Percentiles rank a stretch among this genome's conserved stretches.
Evolutionary conservation across 2,888 invertebrate species (phyloP).

Genomic region (Eurytoma adleriae): DNA sequence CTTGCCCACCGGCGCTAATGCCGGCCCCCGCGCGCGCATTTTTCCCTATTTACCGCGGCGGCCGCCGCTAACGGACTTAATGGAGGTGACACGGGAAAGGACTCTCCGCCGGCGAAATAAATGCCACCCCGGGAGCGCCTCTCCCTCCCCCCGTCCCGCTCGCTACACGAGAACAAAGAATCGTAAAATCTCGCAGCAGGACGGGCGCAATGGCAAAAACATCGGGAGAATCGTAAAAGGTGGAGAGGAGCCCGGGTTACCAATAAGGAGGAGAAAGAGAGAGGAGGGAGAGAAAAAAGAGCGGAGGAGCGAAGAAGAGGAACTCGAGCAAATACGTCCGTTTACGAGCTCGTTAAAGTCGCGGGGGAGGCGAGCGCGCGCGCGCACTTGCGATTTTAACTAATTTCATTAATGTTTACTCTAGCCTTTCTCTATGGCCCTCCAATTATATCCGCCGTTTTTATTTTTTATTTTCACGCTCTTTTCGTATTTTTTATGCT

Average conservation of each 20-base stretch:
- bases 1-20: slow-evolving; percentile 27
- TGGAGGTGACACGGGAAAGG: slow-evolving; percentile 53
- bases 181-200: slow-evolving; percentile 54
- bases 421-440: neutral
- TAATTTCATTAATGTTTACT: slow-evolving; percentile 56
- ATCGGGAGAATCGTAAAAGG: slow-evolving; percentile 49
- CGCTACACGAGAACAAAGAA: slow-evolving; percentile 50
- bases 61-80: slow-evolving; percentile 42
- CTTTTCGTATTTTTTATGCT: neutral
- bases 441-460: slow-evolving; percentile 6
- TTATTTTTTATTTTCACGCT: neutral
- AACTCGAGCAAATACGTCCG: slow-evolving; percentile 57
- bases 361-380: slow-evolving; percentile 28
- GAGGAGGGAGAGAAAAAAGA: slow-evolving; percentile 22
- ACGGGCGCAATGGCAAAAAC: slow-evolving; percentile 37
- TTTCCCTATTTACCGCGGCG: slow-evolving; percentile 50
- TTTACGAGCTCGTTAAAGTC: slow-evolving; percentile 57
- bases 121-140: slow-evolving; percentile 11
- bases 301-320: slow-evolving; percentile 23
- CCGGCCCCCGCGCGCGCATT: slow-evolving; percentile 7
- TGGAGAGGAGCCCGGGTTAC: slow-evolving; percentile 14
- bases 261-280: slow-evolving; percentile 36
- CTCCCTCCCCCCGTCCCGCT: slow-evolving; percentile 4
- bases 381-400: slow-evolving; percentile 45
- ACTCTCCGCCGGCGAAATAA: slow-evolving; percentile 40